Evolutionary conservation across 1,140 invertebrate genomes (phyloP).

Genomic region (Drosophila malerkotliana): DNA sequence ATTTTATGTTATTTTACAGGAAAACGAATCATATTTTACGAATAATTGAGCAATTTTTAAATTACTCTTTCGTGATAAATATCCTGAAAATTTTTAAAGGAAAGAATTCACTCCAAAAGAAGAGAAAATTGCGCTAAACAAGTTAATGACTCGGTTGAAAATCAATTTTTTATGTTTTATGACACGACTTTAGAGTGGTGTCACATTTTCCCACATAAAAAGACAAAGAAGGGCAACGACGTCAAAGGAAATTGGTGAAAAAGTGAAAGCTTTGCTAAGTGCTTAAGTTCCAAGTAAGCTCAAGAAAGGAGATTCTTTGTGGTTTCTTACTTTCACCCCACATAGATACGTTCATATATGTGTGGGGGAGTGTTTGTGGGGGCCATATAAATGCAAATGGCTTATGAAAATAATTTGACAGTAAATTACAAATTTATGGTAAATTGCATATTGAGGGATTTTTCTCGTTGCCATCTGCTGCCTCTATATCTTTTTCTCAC

Average conservation of each 20-base stretch:
- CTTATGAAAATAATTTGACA: constrained; percentile 80
- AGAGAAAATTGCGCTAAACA: constrained; percentile 38
- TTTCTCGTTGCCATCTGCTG: constrained; percentile 59
- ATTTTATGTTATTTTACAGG: no score
- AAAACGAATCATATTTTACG: constrained; percentile 40
- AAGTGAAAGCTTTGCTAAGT: constrained; percentile 54
- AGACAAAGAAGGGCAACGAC: constrained; percentile 26
- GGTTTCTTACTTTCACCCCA: constrained; percentile 24
- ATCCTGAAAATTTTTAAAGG: constrained; percentile 19
- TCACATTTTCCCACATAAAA: constrained; percentile 49
- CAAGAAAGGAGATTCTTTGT: background rate
- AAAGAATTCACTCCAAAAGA: no score
- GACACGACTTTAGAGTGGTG: constrained; percentile 42
- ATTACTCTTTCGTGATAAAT: constrained; percentile 3
- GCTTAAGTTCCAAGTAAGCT: constrained; percentile 23
- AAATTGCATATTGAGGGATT: constrained; percentile 81
- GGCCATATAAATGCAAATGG: constrained; percentile 78
- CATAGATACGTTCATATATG: constrained; percentile 26
- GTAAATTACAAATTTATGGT: constrained; percentile 82
- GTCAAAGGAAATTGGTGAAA: constrained; percentile 38
- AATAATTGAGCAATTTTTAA: constrained; percentile 44
- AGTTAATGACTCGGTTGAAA: constrained; percentile 77
- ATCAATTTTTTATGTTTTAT: constrained; percentile 77
- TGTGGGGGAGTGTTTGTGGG: constrained; percentile 11
- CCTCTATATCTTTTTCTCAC: constrained; percentile 23